These are phyloP conservation scores for Schizopygopsis malacanthus DNA, from an alignment of 2,797 vertebrate species.

Conservation along the genomic window DNA sequence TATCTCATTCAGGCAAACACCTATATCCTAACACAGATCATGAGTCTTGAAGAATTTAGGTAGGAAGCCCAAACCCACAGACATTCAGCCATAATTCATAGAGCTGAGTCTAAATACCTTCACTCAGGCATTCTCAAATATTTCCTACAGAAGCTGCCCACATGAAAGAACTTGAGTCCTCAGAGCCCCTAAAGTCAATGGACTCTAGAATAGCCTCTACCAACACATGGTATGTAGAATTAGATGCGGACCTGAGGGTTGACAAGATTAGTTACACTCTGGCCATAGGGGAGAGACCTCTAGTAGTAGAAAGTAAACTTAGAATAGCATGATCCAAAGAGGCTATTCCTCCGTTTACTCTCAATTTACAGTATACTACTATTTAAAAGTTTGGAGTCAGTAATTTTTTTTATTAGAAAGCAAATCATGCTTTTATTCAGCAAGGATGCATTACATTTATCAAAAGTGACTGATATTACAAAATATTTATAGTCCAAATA, in stretches of 20 bases:
- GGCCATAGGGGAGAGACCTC: constrained; percentile 8
- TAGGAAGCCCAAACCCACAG: constrained; percentile 49
- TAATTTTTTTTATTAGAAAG: background rate
- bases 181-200: constrained; percentile 34
- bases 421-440: background rate
- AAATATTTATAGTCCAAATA: background rate
- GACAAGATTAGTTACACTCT: background rate
- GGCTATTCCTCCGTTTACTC: background rate
- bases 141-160: constrained; percentile 46
- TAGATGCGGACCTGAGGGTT: background rate
- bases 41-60: constrained; percentile 21
- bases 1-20: constrained; percentile 25
- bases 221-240: constrained; percentile 12
- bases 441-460: background rate
- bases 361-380: background rate
- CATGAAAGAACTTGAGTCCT: constrained; percentile 41
- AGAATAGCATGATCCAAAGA: background rate
- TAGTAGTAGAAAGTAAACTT: constrained; percentile 1
- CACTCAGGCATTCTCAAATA: constrained; percentile 52
- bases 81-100: constrained; percentile 48
- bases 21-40: constrained; percentile 5
- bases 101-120: constrained; percentile 42
- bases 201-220: constrained; percentile 1
- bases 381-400: background rate
- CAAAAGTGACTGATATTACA: background rate